Conservation (phyloP, 2,113 vertebrate species). For the Psilopogon haemacephalus region DNA sequence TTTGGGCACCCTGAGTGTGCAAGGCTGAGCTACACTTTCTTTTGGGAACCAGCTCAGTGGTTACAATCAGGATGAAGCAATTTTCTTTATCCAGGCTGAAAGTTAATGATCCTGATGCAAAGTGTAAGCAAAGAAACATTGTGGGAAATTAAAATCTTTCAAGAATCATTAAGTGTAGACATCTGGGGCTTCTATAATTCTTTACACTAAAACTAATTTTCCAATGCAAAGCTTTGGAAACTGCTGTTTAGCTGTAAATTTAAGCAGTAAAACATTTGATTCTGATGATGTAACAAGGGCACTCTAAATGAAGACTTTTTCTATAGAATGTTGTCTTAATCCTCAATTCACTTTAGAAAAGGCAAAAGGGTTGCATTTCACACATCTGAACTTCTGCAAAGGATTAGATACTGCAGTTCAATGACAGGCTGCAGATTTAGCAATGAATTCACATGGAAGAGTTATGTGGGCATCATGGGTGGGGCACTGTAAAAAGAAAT, state of each 20-base stretch:
- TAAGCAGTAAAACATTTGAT: background rate
- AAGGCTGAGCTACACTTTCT: background rate
- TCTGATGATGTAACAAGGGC: background rate
- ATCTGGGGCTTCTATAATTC: constrained; percentile 3
- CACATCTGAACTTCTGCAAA: background rate
- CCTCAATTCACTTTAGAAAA: background rate
- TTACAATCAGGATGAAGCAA: background rate
- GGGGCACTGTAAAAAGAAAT: background rate
- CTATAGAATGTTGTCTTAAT: background rate
- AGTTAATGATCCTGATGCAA: constrained; percentile 8
- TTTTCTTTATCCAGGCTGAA: background rate
- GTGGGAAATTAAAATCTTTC: constrained; percentile 17
- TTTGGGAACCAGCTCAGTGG: accelerated
- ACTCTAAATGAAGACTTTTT: background rate
- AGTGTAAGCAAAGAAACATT: background rate
- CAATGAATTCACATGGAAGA: background rate
- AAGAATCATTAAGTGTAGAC: constrained; percentile 6
- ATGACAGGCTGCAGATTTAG: background rate
- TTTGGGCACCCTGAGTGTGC: background rate
- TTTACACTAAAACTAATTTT: constrained; percentile 13
- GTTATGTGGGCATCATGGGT: background rate
- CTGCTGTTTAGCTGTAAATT: background rate
- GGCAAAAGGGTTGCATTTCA: background rate
- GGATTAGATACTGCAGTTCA: background rate
- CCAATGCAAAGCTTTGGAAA: background rate